phyloP scores from a whole-genome alignment of 2,888 invertebrate genomes.

The Subacronicta megacephala region DNA sequence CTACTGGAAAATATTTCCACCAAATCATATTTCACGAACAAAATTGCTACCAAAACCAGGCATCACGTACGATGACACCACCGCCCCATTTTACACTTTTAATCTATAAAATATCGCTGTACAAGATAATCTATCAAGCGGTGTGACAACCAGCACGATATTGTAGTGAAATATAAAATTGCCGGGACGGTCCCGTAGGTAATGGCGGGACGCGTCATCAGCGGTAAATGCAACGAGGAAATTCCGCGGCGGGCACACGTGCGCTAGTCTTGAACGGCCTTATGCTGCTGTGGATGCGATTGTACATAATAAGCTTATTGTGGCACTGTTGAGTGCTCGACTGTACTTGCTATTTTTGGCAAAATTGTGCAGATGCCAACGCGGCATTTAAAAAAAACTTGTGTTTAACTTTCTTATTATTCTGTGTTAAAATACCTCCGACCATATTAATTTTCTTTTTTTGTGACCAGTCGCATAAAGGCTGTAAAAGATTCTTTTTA shows the following conservation, averaged over 20 bases:
- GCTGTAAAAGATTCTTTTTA: too few relatives aligned
- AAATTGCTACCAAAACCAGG: conserved; percentile 16
- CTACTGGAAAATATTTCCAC: neutral
- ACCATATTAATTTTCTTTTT: too few relatives aligned
- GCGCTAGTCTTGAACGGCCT: conserved; percentile 58
- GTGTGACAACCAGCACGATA: conserved; percentile 56
- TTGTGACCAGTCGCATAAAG: too few relatives aligned
- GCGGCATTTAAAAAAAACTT: neutral
- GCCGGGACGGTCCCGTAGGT: conserved; percentile 56
- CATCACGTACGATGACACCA: conserved; percentile 19
- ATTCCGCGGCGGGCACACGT: conserved; percentile 66
- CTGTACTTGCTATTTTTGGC: conserved; percentile 16
- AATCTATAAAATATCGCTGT: conserved; percentile 50
- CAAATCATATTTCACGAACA: conserved; percentile 7
- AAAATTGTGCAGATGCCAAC: neutral
- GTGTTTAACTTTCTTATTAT: neutral
- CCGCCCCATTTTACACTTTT: conserved; percentile 36
- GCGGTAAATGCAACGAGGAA: conserved; percentile 73
- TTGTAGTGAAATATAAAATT: conserved; percentile 69
- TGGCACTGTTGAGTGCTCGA: conserved; percentile 26
- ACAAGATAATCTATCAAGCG: conserved; percentile 61
- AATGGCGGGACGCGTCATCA: conserved; percentile 69
- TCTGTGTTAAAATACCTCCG: neutral
- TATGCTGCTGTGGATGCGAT: conserved; percentile 48
- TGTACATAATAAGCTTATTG: conserved; percentile 48